Base-by-base conservation (phyloP, 2,113 vertebrate species). In the Odocoileus virginianus region DNA sequence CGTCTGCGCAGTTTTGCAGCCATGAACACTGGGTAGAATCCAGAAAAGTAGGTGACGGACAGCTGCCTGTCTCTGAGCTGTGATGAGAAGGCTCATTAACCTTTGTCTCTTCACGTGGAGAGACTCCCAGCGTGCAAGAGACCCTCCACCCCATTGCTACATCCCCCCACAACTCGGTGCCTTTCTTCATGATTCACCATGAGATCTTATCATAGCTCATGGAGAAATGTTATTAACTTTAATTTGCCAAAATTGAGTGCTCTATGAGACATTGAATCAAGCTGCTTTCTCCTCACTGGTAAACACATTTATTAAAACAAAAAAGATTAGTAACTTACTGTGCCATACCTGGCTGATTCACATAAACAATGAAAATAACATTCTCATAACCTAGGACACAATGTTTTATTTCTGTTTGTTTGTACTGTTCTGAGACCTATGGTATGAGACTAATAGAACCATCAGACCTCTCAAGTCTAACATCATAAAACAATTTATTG, bases 221-320 rank as follows among this genome's bases (percentile, higher is more conserved):
- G 36, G 90, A 92, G 91, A 58, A 98, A 88, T 45, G 89, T 96
- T 96, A 98, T 95, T 97, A 94, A 94, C 87, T 98, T 97, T 98
- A 96, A 97, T 97, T 98, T 96, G 85, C 81, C 52, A 84, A 94
- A 98, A 98, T 92, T 92, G 95, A 95, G 92, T 96, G 90, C 67
- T 92, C 89, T 94, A 3, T 90, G 95, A 97, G 91, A 94, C 71
- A 93, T 2, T 95, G 97, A 97, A 95, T 97, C 96, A 96, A 81
- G 67, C 94, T 95, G 82, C 67, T 93, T 97, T 97, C 85, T 94
- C 67, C 71, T 94, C 64, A 52, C 93, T 96, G 45, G 92, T 98
- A 98, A 98, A 97, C 97, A 98, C 90, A 95, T 97, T 98, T 95
- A 96, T 97, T 98, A 96, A 95, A 92, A 93, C 36, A 92, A 78